phyloP scores from a whole-genome alignment of 2,888 invertebrate species.

The Microdon myrmicae region DNA sequence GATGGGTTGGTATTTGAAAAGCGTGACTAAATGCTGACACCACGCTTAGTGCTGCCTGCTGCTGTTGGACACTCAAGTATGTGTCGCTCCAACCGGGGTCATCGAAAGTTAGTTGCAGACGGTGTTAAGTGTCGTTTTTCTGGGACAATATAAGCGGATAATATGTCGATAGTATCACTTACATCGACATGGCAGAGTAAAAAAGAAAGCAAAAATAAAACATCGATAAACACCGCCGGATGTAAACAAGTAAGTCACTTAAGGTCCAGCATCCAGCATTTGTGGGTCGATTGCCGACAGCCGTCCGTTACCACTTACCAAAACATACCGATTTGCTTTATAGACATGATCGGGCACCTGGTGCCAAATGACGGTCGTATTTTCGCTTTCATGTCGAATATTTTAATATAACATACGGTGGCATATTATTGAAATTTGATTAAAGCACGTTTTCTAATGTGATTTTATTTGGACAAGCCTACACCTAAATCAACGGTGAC shows the following conservation, averaged over 20 bases:
- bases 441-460: no score
- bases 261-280: constrained; percentile 6
- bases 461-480: no score
- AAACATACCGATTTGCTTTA: no score
- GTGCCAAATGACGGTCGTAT: no score
- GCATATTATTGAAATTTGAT: no score
- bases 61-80: constrained; percentile 28
- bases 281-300: not conserved
- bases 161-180: constrained; percentile 22
- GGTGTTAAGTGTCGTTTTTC: constrained; percentile 18
- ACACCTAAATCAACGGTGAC: no score
- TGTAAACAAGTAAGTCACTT: constrained; percentile 10
- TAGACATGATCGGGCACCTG: no score
- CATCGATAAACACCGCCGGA: constrained; percentile 12
- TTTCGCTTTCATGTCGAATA: not conserved
- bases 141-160: constrained; percentile 18
- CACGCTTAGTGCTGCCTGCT: constrained; percentile 7
- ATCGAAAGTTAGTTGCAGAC: constrained; percentile 31
- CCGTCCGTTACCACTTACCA: no score
- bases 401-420: no score
- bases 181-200: constrained; percentile 7
- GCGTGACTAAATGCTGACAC: constrained; percentile 47
- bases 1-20: constrained; percentile 48
- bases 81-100: constrained; percentile 31
- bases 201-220: constrained; percentile 13